Conservation (phyloP, 2,888 invertebrate species). For the Eupeodes luniger region DNA sequence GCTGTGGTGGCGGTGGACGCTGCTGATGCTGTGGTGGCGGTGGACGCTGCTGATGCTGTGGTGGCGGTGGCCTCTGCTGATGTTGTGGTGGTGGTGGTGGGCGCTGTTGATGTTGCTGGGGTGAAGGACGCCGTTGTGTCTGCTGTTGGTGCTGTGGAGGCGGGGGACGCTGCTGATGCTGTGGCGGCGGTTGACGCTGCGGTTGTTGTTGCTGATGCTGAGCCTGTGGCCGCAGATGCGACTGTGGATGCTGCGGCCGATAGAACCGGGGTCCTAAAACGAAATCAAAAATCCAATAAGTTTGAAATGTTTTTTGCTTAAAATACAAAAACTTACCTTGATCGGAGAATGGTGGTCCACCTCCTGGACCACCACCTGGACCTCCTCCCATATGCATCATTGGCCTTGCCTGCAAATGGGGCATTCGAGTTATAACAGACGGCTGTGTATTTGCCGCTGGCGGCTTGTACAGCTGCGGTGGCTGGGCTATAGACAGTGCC, state of each 20-base stretch:
- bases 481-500: constrained; percentile 82
- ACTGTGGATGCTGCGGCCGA: constrained; percentile 65
- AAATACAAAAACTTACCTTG: constrained; percentile 76
- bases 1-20: constrained; percentile 27
- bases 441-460: constrained; percentile 82
- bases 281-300: neutral
- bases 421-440: constrained; percentile 88
- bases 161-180: constrained; percentile 37
- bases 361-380: constrained; percentile 32
- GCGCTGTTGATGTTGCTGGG: constrained; percentile 65
- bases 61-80: constrained; percentile 48
- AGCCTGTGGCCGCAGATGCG: constrained; percentile 36
- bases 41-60: constrained; percentile 72
- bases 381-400: constrained; percentile 72
- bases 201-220: constrained; percentile 71
- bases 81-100: constrained; percentile 34
- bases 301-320: neutral
- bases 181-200: constrained; percentile 41
- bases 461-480: constrained; percentile 85
- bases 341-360: constrained; percentile 75
- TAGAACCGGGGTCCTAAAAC: constrained; percentile 80
- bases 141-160: constrained; percentile 19
- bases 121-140: constrained; percentile 69
- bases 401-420: constrained; percentile 82
- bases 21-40: constrained; percentile 42